A percentile compares a stretch with the other conserved stretches of the same genome.
phyloP scores from a whole-genome alignment of 2,113 vertebrate genomes.

The Apus apus region DNA sequence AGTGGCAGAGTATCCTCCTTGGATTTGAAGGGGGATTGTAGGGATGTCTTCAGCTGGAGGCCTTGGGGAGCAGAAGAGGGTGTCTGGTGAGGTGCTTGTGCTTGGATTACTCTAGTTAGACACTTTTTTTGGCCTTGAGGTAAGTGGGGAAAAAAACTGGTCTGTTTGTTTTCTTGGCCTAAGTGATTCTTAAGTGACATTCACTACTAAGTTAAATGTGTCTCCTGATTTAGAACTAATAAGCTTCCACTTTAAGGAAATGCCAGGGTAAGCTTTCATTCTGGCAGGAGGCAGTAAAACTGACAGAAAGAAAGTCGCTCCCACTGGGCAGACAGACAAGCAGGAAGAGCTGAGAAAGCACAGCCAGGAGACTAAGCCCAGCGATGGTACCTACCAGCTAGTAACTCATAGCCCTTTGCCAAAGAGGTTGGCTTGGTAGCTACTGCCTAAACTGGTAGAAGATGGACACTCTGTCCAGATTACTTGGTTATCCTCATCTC shows the following conservation, averaged over 20 bases:
- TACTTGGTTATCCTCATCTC: neutral
- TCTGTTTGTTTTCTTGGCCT: neutral
- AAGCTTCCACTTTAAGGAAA: neutral
- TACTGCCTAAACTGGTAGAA: neutral
- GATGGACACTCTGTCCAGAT: neutral
- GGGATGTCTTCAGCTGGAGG: neutral
- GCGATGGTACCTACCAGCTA: neutral
- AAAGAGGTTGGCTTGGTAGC: neutral
- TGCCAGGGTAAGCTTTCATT: neutral
- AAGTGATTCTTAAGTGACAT: neutral
- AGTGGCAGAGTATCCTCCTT: neutral
- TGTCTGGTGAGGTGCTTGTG: neutral
- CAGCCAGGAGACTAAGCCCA: neutral
- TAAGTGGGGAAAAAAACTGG: accelerated
- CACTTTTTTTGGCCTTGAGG: neutral
- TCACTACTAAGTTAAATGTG: neutral
- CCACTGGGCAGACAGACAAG: neutral
- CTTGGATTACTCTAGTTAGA: neutral
- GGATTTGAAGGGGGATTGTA: neutral
- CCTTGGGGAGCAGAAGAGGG: neutral
- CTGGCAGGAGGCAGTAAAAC: neutral
- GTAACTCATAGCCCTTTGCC: neutral
- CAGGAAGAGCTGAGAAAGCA: neutral
- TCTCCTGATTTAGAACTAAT: neutral
- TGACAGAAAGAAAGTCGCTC: neutral